These are phyloP conservation scores for Ptiloglossa arizonensis DNA, from an alignment of 1,140 invertebrate species.

Conservation along the genomic window DNA sequence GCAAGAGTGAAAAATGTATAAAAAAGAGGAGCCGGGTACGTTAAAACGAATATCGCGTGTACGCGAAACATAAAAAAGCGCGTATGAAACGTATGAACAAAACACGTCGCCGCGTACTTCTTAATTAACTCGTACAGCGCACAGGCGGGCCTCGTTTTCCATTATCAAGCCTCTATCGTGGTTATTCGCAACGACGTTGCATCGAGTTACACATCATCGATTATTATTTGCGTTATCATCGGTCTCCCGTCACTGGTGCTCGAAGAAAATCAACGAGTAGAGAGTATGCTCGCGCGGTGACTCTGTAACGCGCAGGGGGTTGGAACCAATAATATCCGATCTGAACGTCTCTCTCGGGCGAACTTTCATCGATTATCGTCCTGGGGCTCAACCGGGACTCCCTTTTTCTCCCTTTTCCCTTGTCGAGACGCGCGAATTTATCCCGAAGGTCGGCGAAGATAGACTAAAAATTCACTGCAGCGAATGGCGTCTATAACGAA, in stretches of 20 bases:
- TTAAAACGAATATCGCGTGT: background rate
- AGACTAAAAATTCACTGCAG: background rate
- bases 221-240: background rate
- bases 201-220: background rate
- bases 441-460: background rate
- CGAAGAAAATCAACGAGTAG: no score
- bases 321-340: no score
- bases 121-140: slow-evolving; percentile 13
- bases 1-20: no score
- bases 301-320: no score
- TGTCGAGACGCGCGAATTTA: background rate
- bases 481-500: no score
- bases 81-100: background rate
- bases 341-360: background rate
- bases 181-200: background rate
- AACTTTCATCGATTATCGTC: background rate
- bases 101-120: background rate
- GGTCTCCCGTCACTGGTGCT: background rate
- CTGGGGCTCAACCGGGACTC: background rate
- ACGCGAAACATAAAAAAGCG: no score
- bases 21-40: background rate
- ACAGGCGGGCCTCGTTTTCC: background rate
- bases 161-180: background rate
- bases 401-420: background rate
- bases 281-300: no score